Percentiles rank a stretch among this genome's conserved stretches.
These are phyloP conservation scores for Philopotamus ludificatus DNA, from an alignment of 1,140 invertebrate species.

Conservation along the genomic window DNA sequence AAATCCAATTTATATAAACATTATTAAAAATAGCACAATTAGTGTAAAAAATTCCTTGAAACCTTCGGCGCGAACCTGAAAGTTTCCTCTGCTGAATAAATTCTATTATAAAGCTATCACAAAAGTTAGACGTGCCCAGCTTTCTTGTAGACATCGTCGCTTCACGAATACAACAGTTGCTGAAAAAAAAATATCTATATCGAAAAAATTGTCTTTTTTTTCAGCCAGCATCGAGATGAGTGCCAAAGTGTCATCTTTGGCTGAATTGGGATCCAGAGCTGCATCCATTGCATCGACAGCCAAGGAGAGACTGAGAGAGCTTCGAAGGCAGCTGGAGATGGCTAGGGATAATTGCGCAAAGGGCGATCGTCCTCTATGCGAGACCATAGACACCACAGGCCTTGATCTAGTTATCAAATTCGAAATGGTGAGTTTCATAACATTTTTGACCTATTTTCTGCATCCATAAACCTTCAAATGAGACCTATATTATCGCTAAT, in stretches of 20 bases:
- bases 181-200: too few species aligned
- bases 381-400: conserved; percentile 63
- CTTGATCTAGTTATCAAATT: conserved; percentile 55
- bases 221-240: conserved; percentile 57
- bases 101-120: conserved; percentile 41
- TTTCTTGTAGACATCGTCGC: too few species aligned
- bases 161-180: not conserved
- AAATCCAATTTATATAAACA: too few species aligned
- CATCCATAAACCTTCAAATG: too few species aligned
- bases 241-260: conserved; percentile 55
- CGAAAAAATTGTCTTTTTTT: too few species aligned
- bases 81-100: conserved; percentile 32
- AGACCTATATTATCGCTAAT: too few species aligned
- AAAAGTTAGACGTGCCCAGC: conserved; percentile 25
- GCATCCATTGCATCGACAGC: conserved; percentile 47
- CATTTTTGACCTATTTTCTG: too few species aligned
- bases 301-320: conserved; percentile 53
- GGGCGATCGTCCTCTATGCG: conserved; percentile 64
- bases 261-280: conserved; percentile 51
- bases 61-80: not conserved
- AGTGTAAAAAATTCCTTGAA: too few species aligned
- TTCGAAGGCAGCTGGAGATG: conserved; percentile 60
- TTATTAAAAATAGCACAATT: too few species aligned
- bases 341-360: conserved; percentile 58
- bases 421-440: conserved; percentile 47